Evolutionary conservation across 2,113 vertebrate species (phyloP), one percentile per base, ranked within the genome.

Genomic region (Scartelaos histophorus): DNA sequence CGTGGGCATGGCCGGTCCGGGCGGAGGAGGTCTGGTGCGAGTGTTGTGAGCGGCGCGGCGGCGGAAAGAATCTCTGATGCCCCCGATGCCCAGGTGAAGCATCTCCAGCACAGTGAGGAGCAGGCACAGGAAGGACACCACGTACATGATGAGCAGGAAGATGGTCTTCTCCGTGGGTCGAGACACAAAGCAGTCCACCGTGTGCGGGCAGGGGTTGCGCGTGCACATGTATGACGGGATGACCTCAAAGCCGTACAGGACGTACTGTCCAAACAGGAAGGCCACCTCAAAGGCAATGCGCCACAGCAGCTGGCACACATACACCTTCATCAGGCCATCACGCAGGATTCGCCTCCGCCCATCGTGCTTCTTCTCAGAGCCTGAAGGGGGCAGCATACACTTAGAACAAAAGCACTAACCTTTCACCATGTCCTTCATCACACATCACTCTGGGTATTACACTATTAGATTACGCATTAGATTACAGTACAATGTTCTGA

Each of bases 91-190:
- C 0, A 97, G 72, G 15, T 97, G 96, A 65, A 95, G 4, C 1
- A 97, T 95, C 86, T 97, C 95, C 0, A 95, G 90, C 65, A 95
- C 0, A 43, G 95, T 96, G 75, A 97, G 94, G 65, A 95, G 76
- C 66, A 97, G 92, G 86, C 96, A 97, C 79, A 97, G 94, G 61
- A 91, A 88, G 0, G 95, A 95, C 70, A 96, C 95, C 0, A 94
- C 93, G 0, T 97, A 97, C 96, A 97, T 97, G 81, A 96, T 84
- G 64, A 95, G 84, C 47, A 97, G 92, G 86, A 97, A 97, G 83
- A 96, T 95, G 19, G 95, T 95, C 85, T 97, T 97, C 89, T 97
- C 96, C 0, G 96, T 97, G 75, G 96, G 96, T 13, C 96, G 93
- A 13, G 96, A 97, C 75, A 97, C 93, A 0, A 96, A 97, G 89